A percentile compares a stretch with the other conserved stretches of the same genome.
Conservation (phyloP, 2,888 invertebrate genomes). For the Drosophila birchii region DNA sequence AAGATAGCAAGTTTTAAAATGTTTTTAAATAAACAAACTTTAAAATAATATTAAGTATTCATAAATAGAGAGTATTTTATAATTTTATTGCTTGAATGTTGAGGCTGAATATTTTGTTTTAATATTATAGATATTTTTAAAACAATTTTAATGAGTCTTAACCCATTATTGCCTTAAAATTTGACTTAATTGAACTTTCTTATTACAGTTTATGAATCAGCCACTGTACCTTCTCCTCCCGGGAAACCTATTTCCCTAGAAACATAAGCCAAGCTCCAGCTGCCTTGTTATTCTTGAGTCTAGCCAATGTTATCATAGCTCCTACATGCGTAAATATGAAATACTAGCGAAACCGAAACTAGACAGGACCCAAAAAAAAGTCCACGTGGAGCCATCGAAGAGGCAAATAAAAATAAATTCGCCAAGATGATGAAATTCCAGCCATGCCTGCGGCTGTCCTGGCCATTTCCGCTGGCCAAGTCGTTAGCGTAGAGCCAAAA, state of each 20-base stretch:
- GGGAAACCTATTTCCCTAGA: not conserved
- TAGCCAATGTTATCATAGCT: slow-evolving; percentile 37
- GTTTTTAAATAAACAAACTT: too few relatives aligned
- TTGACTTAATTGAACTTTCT: not conserved
- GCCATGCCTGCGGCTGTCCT: slow-evolving; percentile 53
- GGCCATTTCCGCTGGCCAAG: slow-evolving; percentile 23
- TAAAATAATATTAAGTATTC: too few relatives aligned
- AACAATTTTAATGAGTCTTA: too few relatives aligned
- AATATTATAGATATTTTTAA: too few relatives aligned
- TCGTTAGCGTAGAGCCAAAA: slow-evolving; percentile 47
- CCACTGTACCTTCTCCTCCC: not conserved
- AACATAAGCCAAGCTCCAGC: slow-evolving; percentile 3
- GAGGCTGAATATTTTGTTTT: too few relatives aligned
- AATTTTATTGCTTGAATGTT: too few relatives aligned
- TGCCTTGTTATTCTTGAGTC: slow-evolving; percentile 30
- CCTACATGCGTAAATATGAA: slow-evolving; percentile 24
- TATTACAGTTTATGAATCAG: not conserved
- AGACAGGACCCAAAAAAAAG: slow-evolving; percentile 10
- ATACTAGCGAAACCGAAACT: slow-evolving; percentile 15
- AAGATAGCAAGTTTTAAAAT: not conserved
- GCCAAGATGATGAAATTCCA: slow-evolving; percentile 64
- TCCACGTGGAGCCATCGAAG: slow-evolving; percentile 37
- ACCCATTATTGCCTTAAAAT: not conserved
- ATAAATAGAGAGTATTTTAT: too few relatives aligned
- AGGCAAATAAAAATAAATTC: slow-evolving; percentile 19